phyloP scores from a whole-genome alignment of 2,888 invertebrate genomes.

The Rhorus exstirpatorius region DNA sequence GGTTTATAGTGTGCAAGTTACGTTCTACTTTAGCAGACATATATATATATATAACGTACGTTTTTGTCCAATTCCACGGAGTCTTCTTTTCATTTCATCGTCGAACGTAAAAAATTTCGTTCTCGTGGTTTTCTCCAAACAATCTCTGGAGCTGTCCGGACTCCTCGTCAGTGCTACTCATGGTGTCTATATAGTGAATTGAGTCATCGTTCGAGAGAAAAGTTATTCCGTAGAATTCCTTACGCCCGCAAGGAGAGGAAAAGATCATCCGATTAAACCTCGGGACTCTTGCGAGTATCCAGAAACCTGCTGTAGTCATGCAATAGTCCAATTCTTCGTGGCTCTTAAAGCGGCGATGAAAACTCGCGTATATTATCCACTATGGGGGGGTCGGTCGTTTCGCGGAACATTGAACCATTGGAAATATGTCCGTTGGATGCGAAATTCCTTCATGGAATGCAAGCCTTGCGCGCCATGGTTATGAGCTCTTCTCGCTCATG shows the following conservation, averaged over 20 bases:
- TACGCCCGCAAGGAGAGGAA: not conserved
- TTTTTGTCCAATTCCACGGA: not conserved
- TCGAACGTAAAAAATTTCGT: constrained; percentile 44
- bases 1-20: constrained; percentile 21
- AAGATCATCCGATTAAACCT: constrained; percentile 30
- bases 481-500: not conserved
- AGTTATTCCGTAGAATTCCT: constrained; percentile 24
- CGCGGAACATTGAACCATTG: constrained; percentile 59
- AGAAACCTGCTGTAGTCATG: not conserved
- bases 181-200: not conserved
- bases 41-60: not conserved
- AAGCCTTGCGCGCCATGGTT: not conserved
- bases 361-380: not conserved
- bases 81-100: constrained; percentile 36
- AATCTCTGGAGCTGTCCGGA: constrained; percentile 6
- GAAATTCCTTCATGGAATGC: constrained; percentile 34
- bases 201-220: constrained; percentile 34
- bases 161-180: not conserved
- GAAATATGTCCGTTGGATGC: constrained; percentile 21
- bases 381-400: constrained; percentile 21
- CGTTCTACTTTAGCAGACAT: constrained; percentile 23
- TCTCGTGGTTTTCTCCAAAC: constrained; percentile 2
- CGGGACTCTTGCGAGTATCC: constrained; percentile 4
- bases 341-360: not conserved
- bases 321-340: constrained; percentile 3